Base-by-base conservation (phyloP, 1,140 invertebrate species). In the Solenopsis fugax region DNA sequence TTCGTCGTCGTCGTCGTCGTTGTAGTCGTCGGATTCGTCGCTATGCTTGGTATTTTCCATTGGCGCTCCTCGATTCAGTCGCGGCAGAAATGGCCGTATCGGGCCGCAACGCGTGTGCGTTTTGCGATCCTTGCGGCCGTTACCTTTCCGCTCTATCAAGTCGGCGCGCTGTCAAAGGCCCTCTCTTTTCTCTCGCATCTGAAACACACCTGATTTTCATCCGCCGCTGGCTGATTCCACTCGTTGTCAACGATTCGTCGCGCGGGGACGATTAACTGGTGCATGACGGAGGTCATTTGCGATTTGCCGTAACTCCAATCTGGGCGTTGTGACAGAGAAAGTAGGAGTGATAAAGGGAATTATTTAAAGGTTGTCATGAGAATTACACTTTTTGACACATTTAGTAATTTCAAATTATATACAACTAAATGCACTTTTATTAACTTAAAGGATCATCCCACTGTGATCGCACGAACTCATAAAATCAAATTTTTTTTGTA, bases 21-120 rank as follows among this genome's bases (percentile, higher is more conserved):
- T 41, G 64, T 90, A 87, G 88, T 84, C 82, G 84, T 86, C 89
- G 92, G 93, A 94, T 94, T 92, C 93, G 92, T 90, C 88, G 93
- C 93, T 94, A 95, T 95, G 93, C 88, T 69, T 92, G 94, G 94
- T 92, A 95, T 95, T 95, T 95, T 93, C 93, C 94, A 93, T 91
- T 92, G 92, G 93, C 93, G 77, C 24, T 93, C 91, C 93, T 94
- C 93, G 92, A 94, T 93, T 94, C 92, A 89, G 91, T 90, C 86
- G 91, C 93, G 91, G 91, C 90, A 93, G 91, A 94, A 94, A 94
- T 94, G 92, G 91, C 92, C 93, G 92, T 93, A 94, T 95, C 91
- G 88, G 93, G 90, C 72, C 65, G 89, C 87, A 89, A 88, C 91
- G 90, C 90, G 88, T 91, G 87, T 91, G 84, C 88, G 90, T 93